Evolutionary conservation across 2,113 vertebrate species (phyloP).

Genomic region (Delphinus delphis): DNA sequence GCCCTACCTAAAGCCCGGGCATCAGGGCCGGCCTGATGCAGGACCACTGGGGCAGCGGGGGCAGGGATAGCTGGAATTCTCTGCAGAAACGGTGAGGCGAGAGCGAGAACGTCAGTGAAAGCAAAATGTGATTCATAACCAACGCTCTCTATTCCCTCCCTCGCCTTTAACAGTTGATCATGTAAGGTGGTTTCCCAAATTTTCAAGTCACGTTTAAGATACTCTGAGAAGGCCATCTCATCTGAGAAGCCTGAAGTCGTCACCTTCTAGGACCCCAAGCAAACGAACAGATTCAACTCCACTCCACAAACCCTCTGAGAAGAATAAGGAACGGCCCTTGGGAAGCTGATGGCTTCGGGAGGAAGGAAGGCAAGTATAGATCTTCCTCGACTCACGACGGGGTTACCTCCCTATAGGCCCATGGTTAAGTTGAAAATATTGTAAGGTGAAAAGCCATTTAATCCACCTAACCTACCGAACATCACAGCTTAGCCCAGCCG

Average conservation of each 20-base stretch:
- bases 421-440: not conserved
- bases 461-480: not conserved
- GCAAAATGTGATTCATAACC: not conserved
- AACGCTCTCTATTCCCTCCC: not conserved
- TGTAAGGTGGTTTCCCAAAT: not conserved
- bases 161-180: not conserved
- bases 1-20: accelerated
- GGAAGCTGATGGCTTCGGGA: not conserved
- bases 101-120: not conserved
- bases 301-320: not conserved
- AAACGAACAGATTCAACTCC: accelerated
- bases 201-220: not conserved
- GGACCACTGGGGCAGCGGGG: accelerated
- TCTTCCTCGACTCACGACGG: not conserved
- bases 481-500: not conserved
- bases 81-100: not conserved
- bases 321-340: accelerated
- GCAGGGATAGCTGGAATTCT: not conserved
- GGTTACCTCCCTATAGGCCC: not conserved
- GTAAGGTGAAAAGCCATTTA: not conserved
- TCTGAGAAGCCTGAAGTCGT: not conserved
- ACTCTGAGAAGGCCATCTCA: not conserved
- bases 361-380: not conserved
- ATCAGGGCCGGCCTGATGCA: accelerated
- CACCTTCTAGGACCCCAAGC: not conserved